Base-by-base conservation (phyloP, 2,797 vertebrate species). In the Pristis pectinata region DNA sequence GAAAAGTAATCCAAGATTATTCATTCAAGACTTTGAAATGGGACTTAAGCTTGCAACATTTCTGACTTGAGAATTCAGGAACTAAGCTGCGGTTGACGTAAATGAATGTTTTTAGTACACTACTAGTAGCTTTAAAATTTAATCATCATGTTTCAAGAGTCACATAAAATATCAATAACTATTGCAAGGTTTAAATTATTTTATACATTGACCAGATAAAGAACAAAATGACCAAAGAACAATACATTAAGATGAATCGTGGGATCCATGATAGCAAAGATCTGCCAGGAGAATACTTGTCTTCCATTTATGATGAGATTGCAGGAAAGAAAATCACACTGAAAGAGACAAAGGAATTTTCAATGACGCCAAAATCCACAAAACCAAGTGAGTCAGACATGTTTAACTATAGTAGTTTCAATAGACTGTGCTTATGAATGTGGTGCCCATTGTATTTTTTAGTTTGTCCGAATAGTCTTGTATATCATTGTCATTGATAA, bases 141-240 rank as follows among this genome's bases (percentile, higher is more conserved):
- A 34, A 49, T 64, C 41, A 41, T 4, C 11, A 93, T 74, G n/a
- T 15, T 77, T 89, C 49, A 59, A 59, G 94, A 37, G 4, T 79
- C 24, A 80, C 24, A 80, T 76, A 59, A 59, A 6, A 49, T 24
- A 64, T 74, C 61, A 92, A 15, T 67, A 22, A 59, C 19, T 22
- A 30, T 93, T 93, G 22, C 37, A 93, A 93, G 37, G 8, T n/a
- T 70, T 34, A 49, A 27, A 70, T 93, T 53, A 72, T 67, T 6
- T 17, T 17, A 74, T 74, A 56, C 37, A 41, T 77, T 91, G 56
- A 74, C 87, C 95, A 99, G 99, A 98, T 99, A 94, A 99, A 99
- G 96, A 99, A 98, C 97, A 99, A 99, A 96, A 99, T 99, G 99
- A 99, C 98, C 1, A 99, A 99, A 97, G 98, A 99, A 93, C 98